phyloP scores from a whole-genome alignment of 2,797 vertebrate genomes.

The Microhierax caerulescens region DNA sequence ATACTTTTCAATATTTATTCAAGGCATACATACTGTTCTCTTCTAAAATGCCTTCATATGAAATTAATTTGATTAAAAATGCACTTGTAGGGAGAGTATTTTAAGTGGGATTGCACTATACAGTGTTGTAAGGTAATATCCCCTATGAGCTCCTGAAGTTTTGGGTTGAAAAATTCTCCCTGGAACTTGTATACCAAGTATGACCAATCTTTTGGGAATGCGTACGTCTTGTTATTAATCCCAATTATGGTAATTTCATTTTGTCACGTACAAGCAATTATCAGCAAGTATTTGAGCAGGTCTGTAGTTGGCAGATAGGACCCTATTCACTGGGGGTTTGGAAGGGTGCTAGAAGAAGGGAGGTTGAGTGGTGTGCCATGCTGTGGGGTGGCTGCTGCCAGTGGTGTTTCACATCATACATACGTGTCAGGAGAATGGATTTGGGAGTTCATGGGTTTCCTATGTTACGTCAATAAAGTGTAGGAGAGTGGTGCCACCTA shows the following conservation, averaged over 20 bases:
- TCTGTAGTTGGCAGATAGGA: not conserved
- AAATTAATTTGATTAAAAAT: not conserved
- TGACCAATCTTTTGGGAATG: not conserved
- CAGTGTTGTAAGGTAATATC: not conserved
- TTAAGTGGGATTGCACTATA: not conserved
- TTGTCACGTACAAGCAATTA: not conserved
- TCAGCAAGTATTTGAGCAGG: not conserved
- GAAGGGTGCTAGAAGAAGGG: not conserved
- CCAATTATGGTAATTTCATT: not conserved
- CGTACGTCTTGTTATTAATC: not conserved
- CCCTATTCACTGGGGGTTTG: accelerated
- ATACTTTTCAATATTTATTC: not conserved
- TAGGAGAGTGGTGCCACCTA: not conserved
- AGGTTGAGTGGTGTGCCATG: not conserved
- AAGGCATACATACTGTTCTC: not conserved
- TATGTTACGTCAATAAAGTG: not conserved
- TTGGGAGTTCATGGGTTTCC: not conserved
- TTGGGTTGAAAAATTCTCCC: not conserved
- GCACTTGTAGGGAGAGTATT: not conserved
- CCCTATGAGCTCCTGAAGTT: not conserved
- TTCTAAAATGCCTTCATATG: not conserved
- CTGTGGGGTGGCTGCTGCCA: not conserved
- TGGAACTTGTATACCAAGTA: no score
- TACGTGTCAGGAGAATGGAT: not conserved
- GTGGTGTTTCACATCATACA: not conserved